Percentiles rank a stretch among this genome's conserved stretches.
phyloP scores from a whole-genome alignment of 2,797 vertebrate genomes.

The Amblyraja radiata region DNA sequence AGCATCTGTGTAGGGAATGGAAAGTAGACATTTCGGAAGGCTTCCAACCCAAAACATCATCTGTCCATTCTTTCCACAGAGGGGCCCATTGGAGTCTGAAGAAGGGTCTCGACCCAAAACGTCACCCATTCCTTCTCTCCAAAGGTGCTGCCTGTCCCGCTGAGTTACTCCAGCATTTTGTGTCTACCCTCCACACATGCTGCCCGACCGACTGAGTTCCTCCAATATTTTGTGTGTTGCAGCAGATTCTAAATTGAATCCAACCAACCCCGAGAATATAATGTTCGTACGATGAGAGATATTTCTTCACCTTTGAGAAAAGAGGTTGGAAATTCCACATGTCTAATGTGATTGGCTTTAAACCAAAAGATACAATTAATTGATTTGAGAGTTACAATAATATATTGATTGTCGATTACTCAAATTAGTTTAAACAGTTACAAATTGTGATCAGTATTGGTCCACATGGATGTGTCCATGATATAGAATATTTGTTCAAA shows the following conservation, averaged over 20 bases:
- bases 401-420: neutral
- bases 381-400: neutral
- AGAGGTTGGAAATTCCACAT: neutral
- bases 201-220: too few relatives aligned
- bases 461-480: neutral
- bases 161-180: too few relatives aligned
- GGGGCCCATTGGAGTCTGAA: too few relatives aligned
- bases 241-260: slow-evolving; percentile 12
- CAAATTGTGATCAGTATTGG: neutral
- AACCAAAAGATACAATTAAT: neutral
- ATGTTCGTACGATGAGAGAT: neutral
- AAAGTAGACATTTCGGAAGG: too few relatives aligned
- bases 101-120: too few relatives aligned
- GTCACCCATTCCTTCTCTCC: too few relatives aligned
- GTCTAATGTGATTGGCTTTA: neutral
- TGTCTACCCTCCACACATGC: too few relatives aligned
- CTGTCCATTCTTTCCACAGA: too few relatives aligned
- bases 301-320: neutral
- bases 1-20: too few relatives aligned
- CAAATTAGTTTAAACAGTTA: neutral
- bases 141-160: too few relatives aligned
- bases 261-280: neutral
- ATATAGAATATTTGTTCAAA: neutral
- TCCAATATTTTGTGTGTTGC: too few relatives aligned
- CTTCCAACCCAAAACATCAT: too few relatives aligned